Evolutionary conservation across 2,888 invertebrate genomes (phyloP), one percentile per base, ranked within the genome.

Genomic region (Agonopterix heracliana): DNA sequence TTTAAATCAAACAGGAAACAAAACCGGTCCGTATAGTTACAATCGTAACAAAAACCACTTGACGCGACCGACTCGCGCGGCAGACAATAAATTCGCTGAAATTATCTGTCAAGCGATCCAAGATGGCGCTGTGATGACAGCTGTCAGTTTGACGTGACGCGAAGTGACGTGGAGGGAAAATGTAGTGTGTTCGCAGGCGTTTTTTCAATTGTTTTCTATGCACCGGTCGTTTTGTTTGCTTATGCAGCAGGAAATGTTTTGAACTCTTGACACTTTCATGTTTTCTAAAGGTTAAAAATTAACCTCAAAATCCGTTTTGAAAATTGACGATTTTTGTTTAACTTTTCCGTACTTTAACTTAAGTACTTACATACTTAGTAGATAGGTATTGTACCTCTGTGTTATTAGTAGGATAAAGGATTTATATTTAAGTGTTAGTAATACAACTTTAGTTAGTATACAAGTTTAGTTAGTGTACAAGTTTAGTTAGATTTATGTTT

Each of bases 81-180:
- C 38, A 4, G n/a, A 38, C 38, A 38, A 38, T 38, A 38, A 38
- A 38, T 38, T 38, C 38, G 38, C 38, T 38, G 38, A 38, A 38
- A 38, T 62, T 55, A 56, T 54, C 56, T 50, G 64, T 63, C 66
- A 62, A 59, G 49, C 55, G 49, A 12, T 42, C 42, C 62, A 63
- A 63, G 65, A 67, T 71, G 67, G 70, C 67, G 64, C 50, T 53
- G 50, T 54, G 61, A 49, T 68, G 73, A 66, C 73, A 69, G 64
- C 63, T 49, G 68, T 56, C 59, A 59, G 64, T 60, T 55, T 53
- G 52, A 56, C 55, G 47, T 53, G 49, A 48, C 51, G 45, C 9
- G 48, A 26, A 26, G 26, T 26, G 26, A 26, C 26, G 26, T 26
- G 5, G 26, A 13, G 10, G 13, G 34, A 13, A 35, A 13, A 34